Base-by-base conservation (phyloP, 2,113 vertebrate species). In the Indri indri region DNA sequence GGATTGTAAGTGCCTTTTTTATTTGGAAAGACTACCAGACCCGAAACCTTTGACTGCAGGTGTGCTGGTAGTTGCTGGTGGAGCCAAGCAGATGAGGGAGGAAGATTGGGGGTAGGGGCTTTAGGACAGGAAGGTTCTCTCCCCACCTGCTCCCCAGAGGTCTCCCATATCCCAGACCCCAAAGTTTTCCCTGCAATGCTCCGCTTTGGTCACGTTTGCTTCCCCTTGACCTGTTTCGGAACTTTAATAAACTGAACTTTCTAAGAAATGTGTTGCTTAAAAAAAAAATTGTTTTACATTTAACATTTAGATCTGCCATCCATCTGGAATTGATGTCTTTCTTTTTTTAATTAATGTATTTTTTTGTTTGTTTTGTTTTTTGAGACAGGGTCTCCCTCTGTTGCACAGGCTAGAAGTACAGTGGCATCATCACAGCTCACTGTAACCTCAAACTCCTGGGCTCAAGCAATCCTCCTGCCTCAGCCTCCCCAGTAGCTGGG, bases 1-100 rank as follows among this genome's bases (percentile, higher is more conserved):
- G 76, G 96, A 95, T 98, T 97, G 87, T 96, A 98, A 96, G 88
- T 66, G 52, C 97, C 94, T 96, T 98, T 98, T 98, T 97, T 98
- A 98, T 98, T 98, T 98, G 92, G 97, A 95, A 98, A 98, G 91
- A 97, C 90, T 92, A 90, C 94, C 92, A 80, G 92, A 93, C 86
- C 90, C 20, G 65, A 91, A 94, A 45, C 11, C 32, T 47, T 86
- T 50, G 5, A 42, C 42, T 57, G 34, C 14, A 1, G 4, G 27
- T 13, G 42, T 54, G 61, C 74, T 54, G 4, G 90, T 84, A 34
- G 63, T 77, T 61, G 54, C 65, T 92, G 40, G 40, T 14, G 54
- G 42, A 34, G 50, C 27, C 27, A 25, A 47, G 40, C 5, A 3
- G 32, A 25, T n/a, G 61, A 80, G 47, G 40, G 34, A 40, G 23